Conservation (phyloP, 1,140 invertebrate species). For the Hyposmocoma kahamanoa region DNA sequence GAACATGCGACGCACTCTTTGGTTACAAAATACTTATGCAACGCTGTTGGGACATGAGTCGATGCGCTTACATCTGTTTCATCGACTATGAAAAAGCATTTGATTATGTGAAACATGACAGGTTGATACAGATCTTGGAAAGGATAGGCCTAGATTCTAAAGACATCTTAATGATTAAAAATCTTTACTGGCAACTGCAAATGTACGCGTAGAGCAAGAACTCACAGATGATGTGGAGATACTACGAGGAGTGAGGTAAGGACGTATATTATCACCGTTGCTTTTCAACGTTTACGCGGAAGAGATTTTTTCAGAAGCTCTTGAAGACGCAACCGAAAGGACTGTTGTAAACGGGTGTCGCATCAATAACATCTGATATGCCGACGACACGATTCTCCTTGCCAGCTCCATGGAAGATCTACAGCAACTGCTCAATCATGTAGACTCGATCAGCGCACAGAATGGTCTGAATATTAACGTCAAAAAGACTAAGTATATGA, state of each 20-base stretch:
- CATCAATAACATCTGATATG: not conserved
- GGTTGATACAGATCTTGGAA: slow-evolving; percentile 5
- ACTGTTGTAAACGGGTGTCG: not conserved
- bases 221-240: not conserved
- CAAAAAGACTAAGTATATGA: not conserved
- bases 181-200: slow-evolving; percentile 17
- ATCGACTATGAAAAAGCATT: slow-evolving; percentile 1
- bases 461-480: not conserved
- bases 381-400: not conserved
- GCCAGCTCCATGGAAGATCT: not conserved
- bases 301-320: not conserved
- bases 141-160: slow-evolving; percentile 13
- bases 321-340: not conserved
- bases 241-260: not conserved
- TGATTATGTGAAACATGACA: not conserved
- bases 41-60: not conserved
- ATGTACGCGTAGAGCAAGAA: not conserved
- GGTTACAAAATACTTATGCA: not conserved
- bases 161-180: slow-evolving; percentile 17
- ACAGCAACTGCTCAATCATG: not conserved
- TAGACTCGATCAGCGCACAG: not conserved
- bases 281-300: not conserved
- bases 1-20: slow-evolving; percentile 9
- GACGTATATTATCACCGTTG: not conserved
- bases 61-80: not conserved